Percentiles rank a stretch among this genome's conserved stretches.
Conservation (phyloP, 2,113 vertebrate species). For the Oxyruncus cristatus region DNA sequence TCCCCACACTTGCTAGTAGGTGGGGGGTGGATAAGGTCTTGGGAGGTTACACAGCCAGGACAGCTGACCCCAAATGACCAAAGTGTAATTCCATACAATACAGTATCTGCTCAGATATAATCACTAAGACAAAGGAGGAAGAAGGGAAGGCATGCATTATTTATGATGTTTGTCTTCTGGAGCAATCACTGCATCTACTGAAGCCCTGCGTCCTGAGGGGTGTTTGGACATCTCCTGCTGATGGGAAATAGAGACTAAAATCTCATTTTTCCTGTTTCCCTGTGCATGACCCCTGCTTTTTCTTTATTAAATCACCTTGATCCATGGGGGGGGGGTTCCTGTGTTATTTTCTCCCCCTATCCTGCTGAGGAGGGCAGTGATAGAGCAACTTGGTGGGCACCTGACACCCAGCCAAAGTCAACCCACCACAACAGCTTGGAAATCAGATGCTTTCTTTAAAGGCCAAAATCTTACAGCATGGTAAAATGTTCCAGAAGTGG, state of each 20-base stretch:
- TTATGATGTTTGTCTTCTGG: neutral
- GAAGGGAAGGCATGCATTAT: neutral
- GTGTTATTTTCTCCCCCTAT: neutral
- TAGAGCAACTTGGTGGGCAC: neutral
- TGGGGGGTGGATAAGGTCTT: neutral
- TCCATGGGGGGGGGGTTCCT: neutral
- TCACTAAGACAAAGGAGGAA: neutral
- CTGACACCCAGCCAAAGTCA: neutral
- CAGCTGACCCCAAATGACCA: neutral
- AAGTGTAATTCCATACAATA: neutral
- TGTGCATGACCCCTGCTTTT: neutral
- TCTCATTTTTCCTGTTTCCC: neutral
- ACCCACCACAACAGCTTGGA: neutral
- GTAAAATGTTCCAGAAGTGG: neutral
- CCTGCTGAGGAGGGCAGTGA: neutral
- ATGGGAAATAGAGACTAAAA: neutral
- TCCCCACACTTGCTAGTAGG: neutral
- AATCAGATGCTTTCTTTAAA: neutral
- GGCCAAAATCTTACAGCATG: neutral
- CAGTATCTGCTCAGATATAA: neutral
- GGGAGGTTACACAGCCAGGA: neutral
- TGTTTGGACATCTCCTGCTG: accelerated
- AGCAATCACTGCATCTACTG: neutral
- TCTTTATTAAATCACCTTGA: neutral
- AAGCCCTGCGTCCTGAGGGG: neutral